Evolutionary conservation across 2,888 invertebrate genomes (phyloP).

Genomic region (Drosophila seclusa): DNA sequence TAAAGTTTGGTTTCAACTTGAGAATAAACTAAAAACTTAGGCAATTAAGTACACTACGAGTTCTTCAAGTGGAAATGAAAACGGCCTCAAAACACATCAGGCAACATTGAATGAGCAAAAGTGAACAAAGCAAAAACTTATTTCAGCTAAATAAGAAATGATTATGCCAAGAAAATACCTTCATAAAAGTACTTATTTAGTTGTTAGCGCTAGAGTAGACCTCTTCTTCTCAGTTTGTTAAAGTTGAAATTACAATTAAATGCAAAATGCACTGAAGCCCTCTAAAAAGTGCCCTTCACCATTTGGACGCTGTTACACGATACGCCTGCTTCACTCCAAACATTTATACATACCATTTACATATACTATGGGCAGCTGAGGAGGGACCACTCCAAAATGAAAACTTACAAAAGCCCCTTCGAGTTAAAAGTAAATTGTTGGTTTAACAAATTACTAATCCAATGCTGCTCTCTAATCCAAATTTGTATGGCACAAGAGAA

Average conservation of each 20-base stretch:
- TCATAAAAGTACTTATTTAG: conserved; percentile 20
- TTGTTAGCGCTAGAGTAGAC: conserved; percentile 2
- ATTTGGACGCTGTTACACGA: conserved; percentile 44
- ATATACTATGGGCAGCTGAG: neutral
- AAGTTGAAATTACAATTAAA: conserved; percentile 71
- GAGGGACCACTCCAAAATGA: conserved; percentile 25
- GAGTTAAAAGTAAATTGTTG: conserved; percentile 72
- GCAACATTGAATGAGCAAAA: conserved; percentile 45
- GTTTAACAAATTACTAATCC: conserved; percentile 80
- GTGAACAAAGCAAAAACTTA: conserved; percentile 47
- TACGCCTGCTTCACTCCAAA: conserved; percentile 40
- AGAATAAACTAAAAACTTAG: conserved; percentile 56
- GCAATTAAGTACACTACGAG: conserved; percentile 59
- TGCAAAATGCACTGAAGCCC: conserved; percentile 56
- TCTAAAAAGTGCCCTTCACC: conserved; percentile 32
- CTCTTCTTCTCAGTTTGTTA: conserved; percentile 13
- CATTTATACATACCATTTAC: conserved; percentile 21
- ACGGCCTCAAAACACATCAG: conserved; percentile 43
- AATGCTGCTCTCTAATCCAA: conserved; percentile 43
- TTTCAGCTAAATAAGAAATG: conserved; percentile 53
- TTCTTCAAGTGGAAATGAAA: conserved; percentile 56
- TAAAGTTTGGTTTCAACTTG: conserved; percentile 43
- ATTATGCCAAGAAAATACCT: conserved; percentile 41
- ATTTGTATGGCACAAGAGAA: conserved; percentile 12
- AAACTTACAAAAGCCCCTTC: conserved; percentile 63